Evolutionary conservation across 2,113 vertebrate species (phyloP), one percentile per base, ranked within the genome.

Genomic region (Orthonyx spaldingii): DNA sequence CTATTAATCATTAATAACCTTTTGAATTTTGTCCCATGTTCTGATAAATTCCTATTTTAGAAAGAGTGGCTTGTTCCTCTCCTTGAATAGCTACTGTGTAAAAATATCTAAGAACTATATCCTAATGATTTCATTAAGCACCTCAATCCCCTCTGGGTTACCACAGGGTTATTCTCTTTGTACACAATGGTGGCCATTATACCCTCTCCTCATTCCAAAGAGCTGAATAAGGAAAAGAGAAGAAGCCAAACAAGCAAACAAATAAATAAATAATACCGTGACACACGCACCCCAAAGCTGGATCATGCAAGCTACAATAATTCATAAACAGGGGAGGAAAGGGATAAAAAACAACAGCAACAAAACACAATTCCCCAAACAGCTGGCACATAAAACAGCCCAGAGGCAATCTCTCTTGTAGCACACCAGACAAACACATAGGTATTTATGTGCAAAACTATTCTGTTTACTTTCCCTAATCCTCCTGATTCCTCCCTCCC

Each of bases 311-410:
- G 8, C n/a, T 85, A 85, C 87, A 61, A 84, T 94, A 96, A 96
- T 91, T 96, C 93, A 94, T 87, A 96, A 94, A 96, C 70, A 77
- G 19, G 23, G 35, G 22, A 74, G 74, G 47, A 96, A 76, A 81
- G 15, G 35, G 39, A 87, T 72, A 69, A 95, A 87, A 80, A 74
- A 16, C 37, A 81, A 84, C 52, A 89, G n/a, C 55, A 96, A 89
- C 75, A 91, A 96, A 95, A 80, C 65, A 91, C 72, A 87, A 87
- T 94, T 96, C 95, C 94, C 94, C 56, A 92, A 94, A 94, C 77
- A 88, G 35, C 76, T 95, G 77, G 78, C 60, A 66, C 84, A 66
- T 90, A 81, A 97, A 96, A 72, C 75, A 95, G 57, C 74, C 75
- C 46, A 84, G 35, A 92, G 92, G 82, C 92, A 82, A 66, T 84